Conservation (phyloP, 1,140 invertebrate genomes). For the Procambarus clarkii region DNA sequence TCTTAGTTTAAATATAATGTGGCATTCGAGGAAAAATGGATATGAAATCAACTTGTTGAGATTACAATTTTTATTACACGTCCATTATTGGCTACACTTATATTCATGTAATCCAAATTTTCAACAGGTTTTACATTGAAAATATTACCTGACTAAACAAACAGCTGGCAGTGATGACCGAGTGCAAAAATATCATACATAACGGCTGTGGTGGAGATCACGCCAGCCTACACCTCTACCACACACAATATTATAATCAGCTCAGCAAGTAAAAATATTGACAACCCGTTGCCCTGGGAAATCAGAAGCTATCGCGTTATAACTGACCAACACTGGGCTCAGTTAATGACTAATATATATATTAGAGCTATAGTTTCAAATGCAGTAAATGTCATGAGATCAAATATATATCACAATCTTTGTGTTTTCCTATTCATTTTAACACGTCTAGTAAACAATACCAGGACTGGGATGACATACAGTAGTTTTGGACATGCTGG, state of each 20-base stretch:
- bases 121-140: background rate
- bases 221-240: slow-evolving; percentile 15
- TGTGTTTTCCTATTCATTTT: background rate
- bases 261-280: slow-evolving; percentile 4
- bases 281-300: background rate
- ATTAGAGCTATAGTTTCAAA: background rate
- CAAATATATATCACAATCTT: slow-evolving; percentile 8
- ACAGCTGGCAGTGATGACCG: slow-evolving; percentile 31
- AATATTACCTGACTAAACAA: slow-evolving; percentile 24
- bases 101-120: background rate
- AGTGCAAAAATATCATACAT: slow-evolving; percentile 57
- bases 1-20: too few relatives aligned
- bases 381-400: background rate
- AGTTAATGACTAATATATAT: background rate
- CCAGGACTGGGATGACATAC: background rate
- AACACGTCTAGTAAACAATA: background rate
- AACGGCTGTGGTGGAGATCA: background rate
- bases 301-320: background rate
- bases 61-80: slow-evolving; percentile 6
- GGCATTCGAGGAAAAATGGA: background rate
- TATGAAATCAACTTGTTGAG: background rate
- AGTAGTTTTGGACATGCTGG: background rate
- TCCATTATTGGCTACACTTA: background rate
- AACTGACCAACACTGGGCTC: background rate
- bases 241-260: background rate